Evolutionary conservation across 1,140 invertebrate genomes (phyloP).

Genomic region (Drosophila nikananu): DNA sequence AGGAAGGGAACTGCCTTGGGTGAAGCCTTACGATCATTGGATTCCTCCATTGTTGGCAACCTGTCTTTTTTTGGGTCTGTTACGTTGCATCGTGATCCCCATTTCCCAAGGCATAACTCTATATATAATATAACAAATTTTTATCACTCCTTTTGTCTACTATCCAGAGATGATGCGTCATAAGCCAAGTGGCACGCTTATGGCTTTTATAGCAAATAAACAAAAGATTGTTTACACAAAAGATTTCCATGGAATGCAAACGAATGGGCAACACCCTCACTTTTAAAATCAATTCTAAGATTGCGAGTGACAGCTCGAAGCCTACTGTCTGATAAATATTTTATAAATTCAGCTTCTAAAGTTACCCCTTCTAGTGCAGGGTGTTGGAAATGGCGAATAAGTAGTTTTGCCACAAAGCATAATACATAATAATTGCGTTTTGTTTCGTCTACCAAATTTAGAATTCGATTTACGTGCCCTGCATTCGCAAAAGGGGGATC

Average conservation of each 20-base stretch:
- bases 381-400: constrained; percentile 51
- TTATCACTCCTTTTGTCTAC: constrained; percentile 47
- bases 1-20: background rate
- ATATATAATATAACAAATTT: constrained; percentile 50
- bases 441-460: constrained; percentile 74
- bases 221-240: constrained; percentile 38
- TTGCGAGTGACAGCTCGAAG: background rate
- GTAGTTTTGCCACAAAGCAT: constrained; percentile 47
- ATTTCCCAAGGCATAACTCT: constrained; percentile 13
- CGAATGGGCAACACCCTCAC: constrained; percentile 43
- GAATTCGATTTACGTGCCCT: constrained; percentile 57
- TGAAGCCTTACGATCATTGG: constrained; percentile 59
- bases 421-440: constrained; percentile 76
- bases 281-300: constrained; percentile 1
- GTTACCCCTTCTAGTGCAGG: constrained; percentile 13
- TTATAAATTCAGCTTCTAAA: constrained; percentile 1
- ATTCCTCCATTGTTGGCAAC: constrained; percentile 38
- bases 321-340: background rate
- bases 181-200: constrained; percentile 71
- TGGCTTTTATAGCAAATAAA: constrained; percentile 59
- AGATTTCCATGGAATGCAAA: constrained; percentile 6
- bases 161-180: constrained; percentile 49
- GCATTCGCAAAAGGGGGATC: constrained; percentile 39
- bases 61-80: constrained; percentile 39
- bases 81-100: constrained; percentile 19